A percentile compares a stretch with the other conserved stretches of the same genome.
Evolutionary conservation across 2,797 vertebrate genomes (phyloP).

Genomic region (Potorous gilbertii): DNA sequence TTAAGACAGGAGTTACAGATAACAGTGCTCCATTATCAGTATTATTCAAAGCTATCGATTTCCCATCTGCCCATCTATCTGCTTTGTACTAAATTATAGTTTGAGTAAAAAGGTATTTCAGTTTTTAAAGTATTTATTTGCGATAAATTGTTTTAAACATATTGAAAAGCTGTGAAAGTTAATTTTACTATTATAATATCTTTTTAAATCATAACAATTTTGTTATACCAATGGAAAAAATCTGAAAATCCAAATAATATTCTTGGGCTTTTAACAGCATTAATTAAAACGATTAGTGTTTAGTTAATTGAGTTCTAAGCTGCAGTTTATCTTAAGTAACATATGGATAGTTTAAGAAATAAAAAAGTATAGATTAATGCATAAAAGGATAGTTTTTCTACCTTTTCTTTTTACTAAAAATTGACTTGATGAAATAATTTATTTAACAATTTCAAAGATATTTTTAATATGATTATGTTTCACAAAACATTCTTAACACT

Average conservation of each 20-base stretch:
- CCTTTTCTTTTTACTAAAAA: slow-evolving; percentile 16
- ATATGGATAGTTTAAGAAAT: background rate
- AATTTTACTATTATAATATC: background rate
- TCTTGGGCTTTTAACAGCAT: slow-evolving; percentile 19
- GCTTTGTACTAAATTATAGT: slow-evolving; percentile 50
- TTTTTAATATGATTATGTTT: background rate
- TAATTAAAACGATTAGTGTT: background rate
- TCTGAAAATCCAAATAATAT: slow-evolving; percentile 48
- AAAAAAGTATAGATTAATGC: background rate
- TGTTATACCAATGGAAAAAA: slow-evolving; percentile 30
- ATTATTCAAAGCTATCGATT: slow-evolving; percentile 52
- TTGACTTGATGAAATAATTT: slow-evolving; percentile 6
- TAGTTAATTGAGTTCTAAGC: background rate
- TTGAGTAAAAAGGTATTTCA: slow-evolving; percentile 56
- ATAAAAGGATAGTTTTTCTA: background rate
- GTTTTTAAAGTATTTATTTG: slow-evolving; percentile 51
- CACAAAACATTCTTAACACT: background rate
- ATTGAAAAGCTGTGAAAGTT: background rate
- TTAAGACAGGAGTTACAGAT: slow-evolving; percentile 51
- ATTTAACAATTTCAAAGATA: background rate
- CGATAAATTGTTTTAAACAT: slow-evolving; percentile 37
- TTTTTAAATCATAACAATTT: background rate
- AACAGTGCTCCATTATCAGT: slow-evolving; percentile 47
- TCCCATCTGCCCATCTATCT: slow-evolving; percentile 63
- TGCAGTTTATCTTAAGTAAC: slow-evolving; percentile 6